Conservation (phyloP, 2,113 vertebrate genomes). For the Peromyscus polionotus region DNA sequence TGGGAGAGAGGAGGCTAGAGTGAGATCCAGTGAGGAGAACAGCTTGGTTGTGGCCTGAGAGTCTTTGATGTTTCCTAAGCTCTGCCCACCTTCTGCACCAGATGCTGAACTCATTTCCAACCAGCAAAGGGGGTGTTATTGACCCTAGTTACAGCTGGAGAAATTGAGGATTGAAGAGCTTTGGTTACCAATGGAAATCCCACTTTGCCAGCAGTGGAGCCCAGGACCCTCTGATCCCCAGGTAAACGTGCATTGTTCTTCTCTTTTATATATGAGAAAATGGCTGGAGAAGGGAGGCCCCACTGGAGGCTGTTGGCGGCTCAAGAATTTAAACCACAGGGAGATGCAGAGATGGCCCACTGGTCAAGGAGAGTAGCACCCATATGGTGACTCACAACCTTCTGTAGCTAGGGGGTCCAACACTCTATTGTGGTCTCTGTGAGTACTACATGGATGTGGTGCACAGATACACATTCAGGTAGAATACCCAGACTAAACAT, state of each 20-base stretch:
- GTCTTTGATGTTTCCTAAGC: neutral
- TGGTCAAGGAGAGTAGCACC: neutral
- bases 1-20: neutral
- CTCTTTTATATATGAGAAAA: neutral
- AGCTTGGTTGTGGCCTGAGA: neutral
- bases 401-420: neutral
- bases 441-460: neutral
- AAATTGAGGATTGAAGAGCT: neutral
- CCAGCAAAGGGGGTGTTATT: no score
- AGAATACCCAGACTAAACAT: neutral
- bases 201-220: no score
- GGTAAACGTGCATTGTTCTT: neutral
- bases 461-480: neutral
- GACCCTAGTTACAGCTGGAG: neutral
- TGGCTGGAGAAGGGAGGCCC: neutral
- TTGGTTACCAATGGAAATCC: neutral
- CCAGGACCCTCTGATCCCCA: neutral
- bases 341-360: neutral
- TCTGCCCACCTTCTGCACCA: neutral
- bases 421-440: neutral
- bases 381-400: neutral
- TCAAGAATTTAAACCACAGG: neutral
- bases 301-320: neutral
- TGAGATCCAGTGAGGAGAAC: neutral
- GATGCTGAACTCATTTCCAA: neutral